Base-by-base conservation (phyloP, 2,797 vertebrate species). In the Enteromius treurensis region DNA sequence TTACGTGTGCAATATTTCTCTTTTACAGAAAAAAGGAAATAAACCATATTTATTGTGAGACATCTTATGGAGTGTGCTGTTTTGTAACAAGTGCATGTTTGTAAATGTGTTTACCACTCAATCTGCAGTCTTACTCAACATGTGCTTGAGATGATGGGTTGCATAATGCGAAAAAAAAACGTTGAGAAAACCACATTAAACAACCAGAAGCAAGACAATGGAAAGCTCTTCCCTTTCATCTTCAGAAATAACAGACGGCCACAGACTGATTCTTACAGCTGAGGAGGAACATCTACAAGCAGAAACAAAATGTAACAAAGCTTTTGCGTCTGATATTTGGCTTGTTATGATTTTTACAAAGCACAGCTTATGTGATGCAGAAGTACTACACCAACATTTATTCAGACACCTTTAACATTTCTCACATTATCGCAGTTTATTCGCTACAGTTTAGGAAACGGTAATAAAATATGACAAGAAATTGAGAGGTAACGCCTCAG, bases 141-240 rank as follows among this genome's bases (percentile, higher is more conserved):
- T 69, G 37, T 47, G 29, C 11, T 45, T 15, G 14, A 23, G 49
- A 32, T 45, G 67, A 70, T 47, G 15, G 26, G 51, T 80, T 80
- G 68, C 79, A 62, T 60, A 71, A 80, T 42, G 37, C n/a, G 51
- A 1, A 32, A 32, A 37, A 37, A 80, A 80, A 40, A 13, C 1
- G 79, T 47, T 71, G 67, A 60, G 79, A 26, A 71, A 80, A 80
- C 79, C 79, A 60, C 79, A 71, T 60, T 5, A 80, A 71, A 60
- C 37, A 6, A 21, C 19, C 40, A 4, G 55, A 14, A 76, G 51
- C 32, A 45, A 70, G 23, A 71, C n/a, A 58, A 45, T 42, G 2
- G 21, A 29, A 55, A 26, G 67, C 9, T 55, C 34, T 80, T 80
- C 23, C 23, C 51, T 53, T 71, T 40, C 34, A 23, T 37, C 11